Conservation (phyloP, 2,888 invertebrate species). For the Cephus spinipes region DNA sequence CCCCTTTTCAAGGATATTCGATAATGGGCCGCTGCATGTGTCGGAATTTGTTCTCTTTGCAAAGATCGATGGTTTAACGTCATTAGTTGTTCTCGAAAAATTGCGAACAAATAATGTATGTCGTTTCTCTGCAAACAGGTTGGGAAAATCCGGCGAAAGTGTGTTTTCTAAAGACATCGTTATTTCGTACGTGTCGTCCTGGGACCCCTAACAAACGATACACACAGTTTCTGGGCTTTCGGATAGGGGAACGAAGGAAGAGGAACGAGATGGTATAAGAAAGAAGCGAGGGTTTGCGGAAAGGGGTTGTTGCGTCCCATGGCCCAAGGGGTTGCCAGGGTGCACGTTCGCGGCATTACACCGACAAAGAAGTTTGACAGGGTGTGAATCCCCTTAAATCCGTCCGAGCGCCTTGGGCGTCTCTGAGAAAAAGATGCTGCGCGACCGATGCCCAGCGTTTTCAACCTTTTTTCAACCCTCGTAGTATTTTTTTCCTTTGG, state of each 20-base stretch:
- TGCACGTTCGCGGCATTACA: constrained; percentile 1
- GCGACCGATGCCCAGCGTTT: not conserved
- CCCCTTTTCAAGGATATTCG: too few species aligned
- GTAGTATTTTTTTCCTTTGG: not conserved
- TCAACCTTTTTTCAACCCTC: not conserved
- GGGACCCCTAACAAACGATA: constrained; percentile 1
- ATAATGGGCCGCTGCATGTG: not conserved
- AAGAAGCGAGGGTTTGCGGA: not conserved
- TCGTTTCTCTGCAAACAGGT: not conserved
- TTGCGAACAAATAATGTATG: not conserved
- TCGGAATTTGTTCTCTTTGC: not conserved
- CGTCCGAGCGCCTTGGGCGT: not conserved
- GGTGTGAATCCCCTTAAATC: constrained; percentile 27
- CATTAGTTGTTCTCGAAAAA: not conserved
- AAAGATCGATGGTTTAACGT: not conserved
- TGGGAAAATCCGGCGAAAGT: not conserved
- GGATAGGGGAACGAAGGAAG: not conserved
- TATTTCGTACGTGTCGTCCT: not conserved
- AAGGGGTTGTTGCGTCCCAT: not conserved
- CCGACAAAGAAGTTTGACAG: constrained; percentile 26
- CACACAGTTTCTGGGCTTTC: not conserved
- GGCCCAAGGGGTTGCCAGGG: not conserved
- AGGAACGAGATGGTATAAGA: not conserved
- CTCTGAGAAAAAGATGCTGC: not conserved
- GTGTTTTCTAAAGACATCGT: not conserved